A percentile compares a stretch with the other conserved stretches of the same genome.
Conservation (phyloP, 2,888 invertebrate genomes). For the Ischnus inquisitorius region DNA sequence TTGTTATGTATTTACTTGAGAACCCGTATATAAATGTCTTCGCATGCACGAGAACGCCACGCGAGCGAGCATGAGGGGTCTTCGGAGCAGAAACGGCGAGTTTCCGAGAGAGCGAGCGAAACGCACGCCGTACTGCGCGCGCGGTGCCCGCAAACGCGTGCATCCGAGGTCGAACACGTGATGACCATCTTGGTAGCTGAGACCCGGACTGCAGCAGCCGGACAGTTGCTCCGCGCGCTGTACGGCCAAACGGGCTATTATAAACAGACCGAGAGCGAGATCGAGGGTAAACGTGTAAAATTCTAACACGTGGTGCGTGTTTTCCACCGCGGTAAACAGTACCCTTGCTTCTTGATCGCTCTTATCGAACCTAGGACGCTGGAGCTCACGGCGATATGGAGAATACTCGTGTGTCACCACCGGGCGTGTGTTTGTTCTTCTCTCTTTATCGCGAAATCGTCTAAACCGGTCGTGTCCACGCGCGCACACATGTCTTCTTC, state of each 20-base stretch:
- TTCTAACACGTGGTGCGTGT: constrained; percentile 63
- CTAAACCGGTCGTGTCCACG: constrained; percentile 39
- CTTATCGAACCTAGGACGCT: not conserved
- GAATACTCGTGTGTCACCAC: constrained; percentile 48
- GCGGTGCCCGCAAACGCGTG: constrained; percentile 48
- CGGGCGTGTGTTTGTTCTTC: too few species aligned
- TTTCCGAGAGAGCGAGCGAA: constrained; percentile 37
- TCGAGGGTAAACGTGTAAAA: constrained; percentile 60
- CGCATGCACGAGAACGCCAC: not conserved
- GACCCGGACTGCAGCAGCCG: constrained; percentile 59
- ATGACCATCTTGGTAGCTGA: constrained; percentile 72
- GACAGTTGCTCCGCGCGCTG: not conserved
- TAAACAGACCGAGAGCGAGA: constrained; percentile 52
- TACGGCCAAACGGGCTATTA: constrained; percentile 43
- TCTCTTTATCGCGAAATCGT: constrained; percentile 44
- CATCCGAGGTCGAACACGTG: constrained; percentile 73
- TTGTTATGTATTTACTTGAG: not conserved
- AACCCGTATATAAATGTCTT: not conserved
- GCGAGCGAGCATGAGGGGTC: constrained; percentile 14
- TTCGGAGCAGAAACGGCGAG: constrained; percentile 25
- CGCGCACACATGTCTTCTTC: not conserved
- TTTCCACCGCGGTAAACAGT: constrained; percentile 17
- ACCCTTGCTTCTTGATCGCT: not conserved
- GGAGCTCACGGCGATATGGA: constrained; percentile 42
- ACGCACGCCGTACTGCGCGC: constrained; percentile 52